Percentiles rank a stretch among this genome's conserved stretches.
phyloP scores from a whole-genome alignment of 2,888 invertebrate species.

The Lymantria monacha region DNA sequence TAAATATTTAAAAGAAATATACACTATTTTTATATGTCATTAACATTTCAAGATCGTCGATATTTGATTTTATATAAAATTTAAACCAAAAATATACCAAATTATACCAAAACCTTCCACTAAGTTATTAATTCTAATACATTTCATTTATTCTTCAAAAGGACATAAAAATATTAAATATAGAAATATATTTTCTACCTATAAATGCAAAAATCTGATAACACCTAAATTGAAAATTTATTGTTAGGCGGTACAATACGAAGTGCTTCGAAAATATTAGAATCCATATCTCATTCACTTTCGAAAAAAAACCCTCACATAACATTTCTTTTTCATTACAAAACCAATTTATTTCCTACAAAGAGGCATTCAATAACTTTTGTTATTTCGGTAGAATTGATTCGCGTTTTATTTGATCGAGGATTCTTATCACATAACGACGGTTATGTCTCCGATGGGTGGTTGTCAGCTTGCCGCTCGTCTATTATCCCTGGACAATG shows the following conservation, averaged over 20 bases:
- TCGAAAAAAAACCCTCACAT: constrained; percentile 18
- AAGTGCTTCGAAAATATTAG: background rate
- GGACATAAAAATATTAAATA: no score
- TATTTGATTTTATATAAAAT: no score
- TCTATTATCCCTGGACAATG: constrained; percentile 26
- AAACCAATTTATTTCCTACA: constrained; percentile 50
- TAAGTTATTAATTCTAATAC: no score
- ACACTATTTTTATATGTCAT: no score
- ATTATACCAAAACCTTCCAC: no score
- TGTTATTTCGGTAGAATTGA: constrained; percentile 51
- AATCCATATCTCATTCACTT: constrained; percentile 12
- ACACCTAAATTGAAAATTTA: background rate
- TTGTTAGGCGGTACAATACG: background rate
- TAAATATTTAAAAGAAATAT: no score
- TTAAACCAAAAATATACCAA: no score
- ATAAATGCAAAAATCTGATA: background rate
- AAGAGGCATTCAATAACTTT: constrained; percentile 48
- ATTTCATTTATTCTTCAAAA: no score
- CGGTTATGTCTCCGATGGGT: constrained; percentile 48
- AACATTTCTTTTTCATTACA: constrained; percentile 32
- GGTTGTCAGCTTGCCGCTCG: constrained; percentile 50
- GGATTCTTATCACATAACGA: constrained; percentile 64
- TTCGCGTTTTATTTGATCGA: constrained; percentile 51
- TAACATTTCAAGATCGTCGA: no score
- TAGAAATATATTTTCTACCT: background rate